phyloP scores from a whole-genome alignment of 2,113 vertebrate genomes.

The Corythornis vintsioides region DNA sequence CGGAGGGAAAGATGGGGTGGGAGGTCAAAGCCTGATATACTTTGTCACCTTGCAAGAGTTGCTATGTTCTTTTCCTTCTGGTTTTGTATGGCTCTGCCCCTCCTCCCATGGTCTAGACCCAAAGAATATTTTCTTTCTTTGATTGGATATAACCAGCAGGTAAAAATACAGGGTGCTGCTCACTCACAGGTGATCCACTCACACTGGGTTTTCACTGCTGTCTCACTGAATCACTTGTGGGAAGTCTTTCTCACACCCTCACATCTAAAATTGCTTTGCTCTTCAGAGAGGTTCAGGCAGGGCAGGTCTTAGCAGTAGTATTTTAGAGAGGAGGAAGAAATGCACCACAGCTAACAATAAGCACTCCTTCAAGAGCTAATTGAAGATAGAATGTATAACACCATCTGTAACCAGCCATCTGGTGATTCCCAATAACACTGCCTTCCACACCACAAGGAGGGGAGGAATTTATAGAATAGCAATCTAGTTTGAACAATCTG shows the following conservation, averaged over 20 bases:
- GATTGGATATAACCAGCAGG: neutral
- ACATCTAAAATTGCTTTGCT: neutral
- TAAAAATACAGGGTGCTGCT: neutral
- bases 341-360: slow-evolving; percentile 67
- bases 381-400: slow-evolving; percentile 72
- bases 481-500: slow-evolving; percentile 63
- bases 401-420: slow-evolving; percentile 72
- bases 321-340: slow-evolving; percentile 40
- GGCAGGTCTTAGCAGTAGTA: neutral
- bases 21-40: neutral
- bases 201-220: neutral
- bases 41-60: neutral
- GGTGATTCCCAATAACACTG: slow-evolving; percentile 70
- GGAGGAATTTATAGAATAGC: slow-evolving; percentile 68
- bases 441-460: slow-evolving; percentile 64
- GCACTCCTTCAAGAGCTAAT: slow-evolving; percentile 73
- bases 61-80: neutral
- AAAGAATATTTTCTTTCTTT: neutral
- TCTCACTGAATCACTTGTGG: neutral
- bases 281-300: neutral
- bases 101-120: neutral
- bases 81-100: neutral
- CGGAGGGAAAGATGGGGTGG: neutral
- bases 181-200: rapidly evolving
- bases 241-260: neutral